phyloP scores from a whole-genome alignment of 2,113 vertebrate genomes.

The Clarias macrocephalus region DNA sequence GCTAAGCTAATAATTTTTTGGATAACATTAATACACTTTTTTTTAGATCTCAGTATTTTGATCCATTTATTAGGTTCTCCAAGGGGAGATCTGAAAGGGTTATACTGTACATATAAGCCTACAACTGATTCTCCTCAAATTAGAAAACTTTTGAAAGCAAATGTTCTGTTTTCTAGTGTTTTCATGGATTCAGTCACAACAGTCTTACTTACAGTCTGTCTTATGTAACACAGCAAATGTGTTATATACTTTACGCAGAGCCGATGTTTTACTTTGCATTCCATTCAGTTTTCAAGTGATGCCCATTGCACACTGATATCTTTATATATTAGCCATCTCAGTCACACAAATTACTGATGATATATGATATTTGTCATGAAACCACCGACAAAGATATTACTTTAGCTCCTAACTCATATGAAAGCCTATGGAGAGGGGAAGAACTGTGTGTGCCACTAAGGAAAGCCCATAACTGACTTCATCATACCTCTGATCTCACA shows the following conservation, averaged over 20 bases:
- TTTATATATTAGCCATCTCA: constrained; percentile 36
- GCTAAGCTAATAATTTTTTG: not conserved
- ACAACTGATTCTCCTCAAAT: not conserved
- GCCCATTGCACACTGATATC: constrained; percentile 30
- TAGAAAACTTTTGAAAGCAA: not conserved
- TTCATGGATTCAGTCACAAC: not conserved
- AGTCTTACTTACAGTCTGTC: not conserved
- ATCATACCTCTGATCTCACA: not conserved
- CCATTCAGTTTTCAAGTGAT: constrained; percentile 24
- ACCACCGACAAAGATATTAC: constrained; percentile 47
- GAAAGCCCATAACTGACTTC: not conserved
- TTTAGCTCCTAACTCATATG: constrained; percentile 31
- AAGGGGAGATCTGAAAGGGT: too few relatives aligned
- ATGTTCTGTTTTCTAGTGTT: not conserved
- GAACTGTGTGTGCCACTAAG: constrained; percentile 9
- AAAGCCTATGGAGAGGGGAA: constrained; percentile 44
- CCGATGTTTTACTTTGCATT: constrained; percentile 30
- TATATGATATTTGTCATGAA: constrained; percentile 30
- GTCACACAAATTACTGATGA: constrained; percentile 18
- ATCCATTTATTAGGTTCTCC: not conserved
- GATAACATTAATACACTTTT: not conserved
- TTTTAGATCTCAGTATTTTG: not conserved
- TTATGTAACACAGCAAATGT: not conserved
- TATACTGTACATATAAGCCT: not conserved
- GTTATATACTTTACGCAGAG: not conserved